phyloP scores from a whole-genome alignment of 2,888 invertebrate genomes.

The Sesia bembeciformis region DNA sequence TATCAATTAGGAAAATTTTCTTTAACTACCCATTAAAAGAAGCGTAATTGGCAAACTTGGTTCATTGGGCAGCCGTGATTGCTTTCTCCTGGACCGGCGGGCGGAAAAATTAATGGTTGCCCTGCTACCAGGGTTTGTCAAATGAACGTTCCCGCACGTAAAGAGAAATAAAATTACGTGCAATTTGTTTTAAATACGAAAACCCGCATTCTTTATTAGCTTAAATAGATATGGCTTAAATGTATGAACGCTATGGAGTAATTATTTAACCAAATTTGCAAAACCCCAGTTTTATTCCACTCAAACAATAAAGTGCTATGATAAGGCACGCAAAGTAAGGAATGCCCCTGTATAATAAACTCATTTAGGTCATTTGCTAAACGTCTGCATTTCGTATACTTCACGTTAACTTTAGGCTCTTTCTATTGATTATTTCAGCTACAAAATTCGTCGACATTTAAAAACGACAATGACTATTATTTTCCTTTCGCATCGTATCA shows the following conservation, averaged over 20 bases:
- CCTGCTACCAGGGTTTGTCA: slow-evolving; percentile 32
- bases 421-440: too few relatives aligned
- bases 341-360: not conserved
- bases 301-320: not conserved
- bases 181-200: not conserved
- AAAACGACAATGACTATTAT: not conserved
- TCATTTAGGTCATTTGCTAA: not conserved
- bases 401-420: too few relatives aligned
- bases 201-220: not conserved
- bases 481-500: not conserved
- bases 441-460: too few relatives aligned
- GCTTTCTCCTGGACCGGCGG: slow-evolving; percentile 41
- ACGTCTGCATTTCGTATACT: not conserved
- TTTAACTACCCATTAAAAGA: slow-evolving; percentile 54
- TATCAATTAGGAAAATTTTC: slow-evolving; percentile 46
- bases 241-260: too few relatives aligned
- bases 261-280: not conserved
- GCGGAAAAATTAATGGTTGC: slow-evolving; percentile 48
- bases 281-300: not conserved
- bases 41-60: slow-evolving; percentile 58
- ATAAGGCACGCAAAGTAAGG: not conserved
- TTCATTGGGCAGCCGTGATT: slow-evolving; percentile 57
- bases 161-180: not conserved
- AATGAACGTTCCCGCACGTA: slow-evolving; percentile 15
- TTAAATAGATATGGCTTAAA: not conserved